phyloP scores from a whole-genome alignment of 2,888 invertebrate species.

The Drosophila lutescens region DNA sequence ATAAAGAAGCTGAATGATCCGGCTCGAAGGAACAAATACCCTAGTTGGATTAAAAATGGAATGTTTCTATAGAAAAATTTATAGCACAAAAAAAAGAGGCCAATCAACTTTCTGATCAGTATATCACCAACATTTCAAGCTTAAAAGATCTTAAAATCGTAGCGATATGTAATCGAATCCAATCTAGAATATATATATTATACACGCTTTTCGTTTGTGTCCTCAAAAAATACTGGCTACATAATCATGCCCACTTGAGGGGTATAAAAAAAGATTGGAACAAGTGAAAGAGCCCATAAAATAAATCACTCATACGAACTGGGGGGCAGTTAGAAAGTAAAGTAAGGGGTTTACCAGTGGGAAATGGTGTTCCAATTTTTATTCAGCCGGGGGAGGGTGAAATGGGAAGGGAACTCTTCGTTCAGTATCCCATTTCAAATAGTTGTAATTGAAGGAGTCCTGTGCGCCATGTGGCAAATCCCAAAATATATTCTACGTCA shows the following conservation, averaged over 20 bases:
- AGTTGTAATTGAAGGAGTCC: constrained; percentile 59
- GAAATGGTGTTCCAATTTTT: constrained; percentile 5
- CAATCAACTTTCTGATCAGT: too few species aligned
- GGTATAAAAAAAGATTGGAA: constrained; percentile 1
- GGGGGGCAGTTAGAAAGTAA: constrained; percentile 1
- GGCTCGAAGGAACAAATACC: not conserved
- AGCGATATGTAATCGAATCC: too few species aligned
- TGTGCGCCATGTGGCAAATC: constrained; percentile 52
- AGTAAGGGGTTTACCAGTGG: constrained; percentile 1
- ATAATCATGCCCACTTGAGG: constrained; percentile 3
- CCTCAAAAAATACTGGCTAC: not conserved
- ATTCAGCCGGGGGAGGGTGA: too few species aligned
- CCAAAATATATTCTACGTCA: constrained; percentile 60
- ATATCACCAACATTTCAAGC: too few species aligned
- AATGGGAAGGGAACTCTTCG: not conserved
- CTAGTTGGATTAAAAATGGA: not conserved
- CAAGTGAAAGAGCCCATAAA: constrained; percentile 47
- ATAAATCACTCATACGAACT: constrained; percentile 75
- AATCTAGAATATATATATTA: too few species aligned
- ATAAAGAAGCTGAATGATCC: not conserved
- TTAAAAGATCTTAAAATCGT: too few species aligned
- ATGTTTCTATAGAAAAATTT: too few species aligned
- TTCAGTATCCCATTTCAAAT: constrained; percentile 60
- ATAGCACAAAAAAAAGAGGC: too few species aligned
- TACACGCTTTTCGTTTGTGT: not conserved